phyloP scores from a whole-genome alignment of 2,888 invertebrate species.

The Pseudolycoriella hygida region DNA sequence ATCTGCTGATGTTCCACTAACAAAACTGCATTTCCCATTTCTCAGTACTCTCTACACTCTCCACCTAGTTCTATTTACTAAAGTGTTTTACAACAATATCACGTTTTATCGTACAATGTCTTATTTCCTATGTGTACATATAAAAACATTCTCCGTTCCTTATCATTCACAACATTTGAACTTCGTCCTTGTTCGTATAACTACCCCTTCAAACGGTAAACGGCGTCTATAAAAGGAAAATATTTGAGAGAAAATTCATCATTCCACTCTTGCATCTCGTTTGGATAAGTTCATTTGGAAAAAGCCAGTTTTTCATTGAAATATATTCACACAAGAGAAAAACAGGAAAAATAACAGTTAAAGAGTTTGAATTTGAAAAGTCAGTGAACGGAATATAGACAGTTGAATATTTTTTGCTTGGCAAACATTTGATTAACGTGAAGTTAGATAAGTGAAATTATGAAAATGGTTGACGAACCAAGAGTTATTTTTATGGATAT shows the following conservation, averaged over 20 bases:
- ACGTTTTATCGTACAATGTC: no score
- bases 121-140: no score
- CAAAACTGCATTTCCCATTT: no score
- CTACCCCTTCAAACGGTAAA: background rate
- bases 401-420: background rate
- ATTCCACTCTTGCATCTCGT: background rate
- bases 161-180: background rate
- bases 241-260: background rate
- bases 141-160: no score
- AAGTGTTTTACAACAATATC: no score
- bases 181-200: background rate
- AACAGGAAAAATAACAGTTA: background rate
- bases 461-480: constrained; percentile 18
- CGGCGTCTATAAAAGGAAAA: background rate
- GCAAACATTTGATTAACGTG: background rate
- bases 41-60: no score
- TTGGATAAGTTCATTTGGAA: background rate
- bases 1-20: no score
- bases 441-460: background rate
- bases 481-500: constrained; percentile 17
- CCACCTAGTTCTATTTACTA: no score
- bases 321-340: background rate
- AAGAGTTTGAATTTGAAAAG: background rate
- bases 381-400: background rate
- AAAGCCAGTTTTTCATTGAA: background rate